These are phyloP conservation scores for Drepanosiphum platanoidis DNA, from an alignment of 2,888 invertebrate species.

Conservation along the genomic window DNA sequence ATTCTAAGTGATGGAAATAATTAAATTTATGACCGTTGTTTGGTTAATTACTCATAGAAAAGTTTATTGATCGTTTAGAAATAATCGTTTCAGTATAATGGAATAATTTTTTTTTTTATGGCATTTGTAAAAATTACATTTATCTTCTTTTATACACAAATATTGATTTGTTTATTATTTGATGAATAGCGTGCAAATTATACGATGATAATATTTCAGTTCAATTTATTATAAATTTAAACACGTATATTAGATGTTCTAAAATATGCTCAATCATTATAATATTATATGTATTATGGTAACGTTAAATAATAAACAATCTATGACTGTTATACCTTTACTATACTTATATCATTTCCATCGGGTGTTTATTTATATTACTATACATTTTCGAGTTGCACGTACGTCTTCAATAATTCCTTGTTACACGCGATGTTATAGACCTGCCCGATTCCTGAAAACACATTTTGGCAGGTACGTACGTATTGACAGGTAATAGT, in stretches of 20 bases:
- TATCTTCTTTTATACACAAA: background rate
- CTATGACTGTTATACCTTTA: background rate
- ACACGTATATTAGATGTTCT: background rate
- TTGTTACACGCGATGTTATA: background rate
- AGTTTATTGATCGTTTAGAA: no score
- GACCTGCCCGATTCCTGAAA: background rate
- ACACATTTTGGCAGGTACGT: constrained; percentile 1
- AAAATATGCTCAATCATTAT: background rate
- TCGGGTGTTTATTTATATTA: background rate
- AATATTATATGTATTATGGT: background rate
- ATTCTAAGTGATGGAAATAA: no score
- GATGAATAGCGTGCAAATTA: no score
- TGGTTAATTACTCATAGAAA: no score
- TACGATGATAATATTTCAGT: background rate
- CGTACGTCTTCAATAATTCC: background rate
- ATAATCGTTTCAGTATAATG: no score
- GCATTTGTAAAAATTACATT: background rate
- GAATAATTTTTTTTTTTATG: background rate
- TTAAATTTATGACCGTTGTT: no score
- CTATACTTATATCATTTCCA: background rate
- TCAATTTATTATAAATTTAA: background rate
- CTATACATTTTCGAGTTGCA: background rate
- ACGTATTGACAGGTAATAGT: constrained; percentile 37
- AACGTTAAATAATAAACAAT: background rate
- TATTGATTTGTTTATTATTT: background rate